Conservation (phyloP, 2,888 invertebrate species). For the Drymonia ruficornis region DNA sequence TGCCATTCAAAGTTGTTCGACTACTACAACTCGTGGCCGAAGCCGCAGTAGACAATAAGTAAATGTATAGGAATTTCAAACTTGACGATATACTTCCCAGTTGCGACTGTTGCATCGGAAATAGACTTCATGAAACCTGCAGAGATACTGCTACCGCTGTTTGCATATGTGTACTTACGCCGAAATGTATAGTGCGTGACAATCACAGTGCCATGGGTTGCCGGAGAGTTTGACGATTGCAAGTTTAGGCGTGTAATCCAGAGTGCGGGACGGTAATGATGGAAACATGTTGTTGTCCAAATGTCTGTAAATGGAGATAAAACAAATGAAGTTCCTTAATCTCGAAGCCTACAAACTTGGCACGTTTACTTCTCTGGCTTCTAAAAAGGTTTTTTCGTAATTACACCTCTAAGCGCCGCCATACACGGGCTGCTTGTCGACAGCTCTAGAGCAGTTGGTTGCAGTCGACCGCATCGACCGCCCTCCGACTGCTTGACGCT, state of each 20-base stretch:
- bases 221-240: constrained; percentile 88
- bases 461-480: no score
- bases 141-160: constrained; percentile 33
- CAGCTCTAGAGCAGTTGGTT: no score
- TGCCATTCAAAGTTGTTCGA: not conserved
- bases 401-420: no score
- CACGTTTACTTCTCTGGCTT: no score
- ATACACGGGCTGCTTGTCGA: no score
- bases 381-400: no score
- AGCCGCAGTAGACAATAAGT: not conserved
- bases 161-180: constrained; percentile 78
- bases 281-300: constrained; percentile 90
- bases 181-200: constrained; percentile 89
- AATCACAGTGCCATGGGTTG: constrained; percentile 94
- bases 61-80: constrained; percentile 14
- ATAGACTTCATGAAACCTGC: constrained; percentile 23
- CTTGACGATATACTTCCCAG: constrained; percentile 21
- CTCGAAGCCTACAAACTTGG: no score
- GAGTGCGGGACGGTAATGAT: constrained; percentile 86
- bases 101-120: constrained; percentile 16
- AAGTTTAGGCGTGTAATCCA: constrained; percentile 87
- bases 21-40: not conserved
- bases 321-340: not conserved
- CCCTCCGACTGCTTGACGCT: no score
- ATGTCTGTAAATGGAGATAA: constrained; percentile 81